Percentiles rank a stretch among this genome's conserved stretches.
phyloP scores from a whole-genome alignment of 2,797 vertebrate species.

The Lerista edwardsae region DNA sequence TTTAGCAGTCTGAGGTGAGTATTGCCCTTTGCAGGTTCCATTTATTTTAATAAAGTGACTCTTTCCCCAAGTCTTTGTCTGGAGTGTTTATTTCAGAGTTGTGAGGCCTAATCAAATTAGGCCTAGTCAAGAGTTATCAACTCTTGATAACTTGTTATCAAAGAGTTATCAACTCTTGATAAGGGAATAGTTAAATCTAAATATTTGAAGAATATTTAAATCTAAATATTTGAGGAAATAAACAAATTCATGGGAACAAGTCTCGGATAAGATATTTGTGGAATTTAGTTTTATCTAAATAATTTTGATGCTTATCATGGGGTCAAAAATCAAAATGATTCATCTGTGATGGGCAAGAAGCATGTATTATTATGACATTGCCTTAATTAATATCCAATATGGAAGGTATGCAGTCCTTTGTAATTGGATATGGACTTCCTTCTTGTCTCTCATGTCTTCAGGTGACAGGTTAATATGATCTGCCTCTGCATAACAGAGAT shows the following conservation, averaged over 20 bases:
- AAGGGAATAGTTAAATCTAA: too few species aligned
- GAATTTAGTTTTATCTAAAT: constrained; percentile 58
- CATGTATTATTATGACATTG: constrained; percentile 52
- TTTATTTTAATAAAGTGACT: too few species aligned
- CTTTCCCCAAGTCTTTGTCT: too few species aligned
- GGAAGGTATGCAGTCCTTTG: constrained; percentile 45
- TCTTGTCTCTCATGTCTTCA: constrained; percentile 30
- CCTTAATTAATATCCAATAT: constrained; percentile 58
- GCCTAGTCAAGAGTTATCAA: constrained; percentile 66
- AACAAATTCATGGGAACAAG: constrained; percentile 23
- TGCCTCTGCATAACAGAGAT: constrained; percentile 25
- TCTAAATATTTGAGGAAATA: too few species aligned
- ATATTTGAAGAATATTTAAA: too few species aligned
- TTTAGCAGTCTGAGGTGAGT: too few species aligned
- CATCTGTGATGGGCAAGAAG: constrained; percentile 35
- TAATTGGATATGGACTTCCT: constrained; percentile 51
- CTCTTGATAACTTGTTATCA: too few species aligned
- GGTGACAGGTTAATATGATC: constrained; percentile 26
- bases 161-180: too few species aligned
- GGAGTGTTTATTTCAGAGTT: too few species aligned
- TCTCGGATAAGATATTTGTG: constrained; percentile 27
- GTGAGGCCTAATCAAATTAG: too few species aligned
- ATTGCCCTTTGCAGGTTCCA: too few species aligned
- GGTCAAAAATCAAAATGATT: constrained; percentile 39
- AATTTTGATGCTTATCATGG: constrained; percentile 44